Base-by-base conservation (phyloP, 2,888 invertebrate genomes). In the Ectemnius continuus region DNA sequence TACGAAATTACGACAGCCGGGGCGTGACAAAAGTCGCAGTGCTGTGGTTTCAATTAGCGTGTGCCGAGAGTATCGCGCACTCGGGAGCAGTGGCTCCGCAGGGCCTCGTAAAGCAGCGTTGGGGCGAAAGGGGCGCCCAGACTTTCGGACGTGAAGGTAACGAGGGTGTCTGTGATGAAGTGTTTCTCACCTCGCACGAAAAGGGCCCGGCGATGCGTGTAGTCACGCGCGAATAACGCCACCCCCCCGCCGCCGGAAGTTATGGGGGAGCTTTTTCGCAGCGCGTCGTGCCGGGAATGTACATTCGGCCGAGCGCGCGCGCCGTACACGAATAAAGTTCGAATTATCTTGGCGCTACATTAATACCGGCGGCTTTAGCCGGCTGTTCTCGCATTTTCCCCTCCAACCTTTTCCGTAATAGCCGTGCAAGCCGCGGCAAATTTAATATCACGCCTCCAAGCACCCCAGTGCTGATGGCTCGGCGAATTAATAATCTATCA, bases 111-210 rank as follows among this genome's bases (percentile, higher is more conserved):
- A 79, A 80, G 70, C 71, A 76, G 58, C 70, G 59, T 73, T 76
- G 78, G 68, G 73, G 73, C 23, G 47, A 45, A 16, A 65, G 67
- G 23, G 74, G 62, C 18, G 69, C 70, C 63, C 36, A 36, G 72
- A 76, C 73, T 79, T 79, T 79, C 52, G 78, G 62, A 36, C 16
- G 23, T 63, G 64, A 57, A 64, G 46, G 78, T 78, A 74, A 75
- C 73, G 71, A 65, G 64, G 66, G 75, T 75, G 64, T 62, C 68
- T 69, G 47, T 83, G 80, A 81, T 73, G 69, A 80, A 83, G 76
- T 73, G 78, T 78, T 79, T 77, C 78, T 77, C 82, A 70, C 76
- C 68, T 81, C 75, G 73, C 58, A 5, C 16, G 61, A 65, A 65
- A 73, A 69, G 60, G 57, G 52, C 16, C 16, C 26, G 60, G 18